phyloP scores from a whole-genome alignment of 2,113 vertebrate genomes.

The Onychorhynchus coronatus region DNA sequence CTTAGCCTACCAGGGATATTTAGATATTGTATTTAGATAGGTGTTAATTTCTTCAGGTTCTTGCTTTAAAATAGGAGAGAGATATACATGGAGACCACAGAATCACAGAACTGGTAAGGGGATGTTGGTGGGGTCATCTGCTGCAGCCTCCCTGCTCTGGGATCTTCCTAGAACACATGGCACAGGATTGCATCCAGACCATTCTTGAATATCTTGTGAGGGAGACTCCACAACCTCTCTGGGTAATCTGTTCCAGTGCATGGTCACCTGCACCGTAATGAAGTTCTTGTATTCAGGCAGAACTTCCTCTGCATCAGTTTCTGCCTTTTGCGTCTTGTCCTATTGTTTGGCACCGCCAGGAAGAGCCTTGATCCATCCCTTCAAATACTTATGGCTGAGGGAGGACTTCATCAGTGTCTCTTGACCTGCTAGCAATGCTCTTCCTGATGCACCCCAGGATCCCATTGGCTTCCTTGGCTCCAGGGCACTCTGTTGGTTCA shows the following conservation, averaged over 20 bases:
- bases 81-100: background rate
- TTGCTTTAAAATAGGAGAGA: background rate
- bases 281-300: background rate
- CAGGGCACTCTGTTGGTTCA: background rate
- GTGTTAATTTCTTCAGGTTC: background rate
- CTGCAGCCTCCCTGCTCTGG: background rate
- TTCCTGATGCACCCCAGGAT: background rate
- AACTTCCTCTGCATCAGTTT: background rate
- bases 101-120: background rate
- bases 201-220: background rate
- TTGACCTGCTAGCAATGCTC: rapidly evolving
- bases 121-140: background rate
- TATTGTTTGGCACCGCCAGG: background rate
- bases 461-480: rapidly evolving
- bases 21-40: background rate
- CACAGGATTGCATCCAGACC: background rate
- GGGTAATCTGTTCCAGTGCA: background rate
- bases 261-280: background rate
- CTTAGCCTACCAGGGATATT: too few species aligned
- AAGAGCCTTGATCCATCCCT: background rate
- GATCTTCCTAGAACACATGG: background rate
- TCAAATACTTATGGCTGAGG: background rate
- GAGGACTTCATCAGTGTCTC: too few species aligned
- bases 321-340: background rate
- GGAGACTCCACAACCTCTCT: background rate